Evolutionary conservation across 2,888 invertebrate species (phyloP), one percentile per base, ranked within the genome.

Genomic region (Drosophila formosana): DNA sequence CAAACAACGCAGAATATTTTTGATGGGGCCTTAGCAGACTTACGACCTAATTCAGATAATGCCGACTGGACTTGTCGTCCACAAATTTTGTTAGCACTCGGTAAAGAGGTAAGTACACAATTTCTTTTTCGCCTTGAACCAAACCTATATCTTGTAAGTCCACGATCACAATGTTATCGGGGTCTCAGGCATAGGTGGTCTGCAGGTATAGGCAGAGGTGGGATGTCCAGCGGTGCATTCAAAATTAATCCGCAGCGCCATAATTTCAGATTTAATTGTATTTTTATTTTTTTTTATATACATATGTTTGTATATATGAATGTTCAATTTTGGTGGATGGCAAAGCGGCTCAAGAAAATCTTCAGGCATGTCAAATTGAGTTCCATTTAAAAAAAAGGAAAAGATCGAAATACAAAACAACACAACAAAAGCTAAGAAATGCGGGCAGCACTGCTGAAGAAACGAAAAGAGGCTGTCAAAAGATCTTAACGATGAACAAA

Each of bases 351-450:
- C 67, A 78, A 74, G 82, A 77, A 89, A 89, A 85, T 89, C 88
- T 69, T 82, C 71, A 79, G 77, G 82, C 89, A 85, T 85, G 85
- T 88, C 89, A 89, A 85, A 89, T 85, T 88, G 82, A 80, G 82
- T 73, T 80, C 66, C 88, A 73, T 82, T 88, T 86, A 70, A 68
- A 66, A 53, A 57, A 18, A 18, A 63, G 18, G 50, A 58, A 62
- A 68, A 32, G 62, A 55, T 53, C 50, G 56, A 60, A 60, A 34
- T 34, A 41, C 56, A 41, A 39, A 39, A 64, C 58, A 64, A 61
- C 55, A 73, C 75, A 66, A 80, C 65, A 68, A 78, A 73, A 66
- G 75, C 75, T 47, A 56, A 69, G 69, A 63, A 69, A 74, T 74
- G 64, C 70, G 50, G 69, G 81, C 68, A 66, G 61, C 39, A 41